These are phyloP conservation scores for Bujurquina vittata DNA, from an alignment of 2,113 vertebrate genomes.

Conservation along the genomic window DNA sequence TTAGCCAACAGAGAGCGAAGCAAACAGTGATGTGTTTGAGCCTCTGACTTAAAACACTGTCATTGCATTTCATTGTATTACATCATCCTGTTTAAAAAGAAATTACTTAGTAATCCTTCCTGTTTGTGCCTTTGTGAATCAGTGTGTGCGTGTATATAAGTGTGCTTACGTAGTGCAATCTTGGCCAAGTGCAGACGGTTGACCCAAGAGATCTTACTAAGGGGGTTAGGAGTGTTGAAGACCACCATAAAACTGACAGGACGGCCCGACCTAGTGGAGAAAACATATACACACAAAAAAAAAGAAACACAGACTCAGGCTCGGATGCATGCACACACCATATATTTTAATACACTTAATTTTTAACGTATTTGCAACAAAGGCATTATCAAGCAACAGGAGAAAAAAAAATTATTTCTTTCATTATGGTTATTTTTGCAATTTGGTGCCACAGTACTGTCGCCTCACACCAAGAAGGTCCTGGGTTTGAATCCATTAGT, in stretches of 20 bases:
- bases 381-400: background rate
- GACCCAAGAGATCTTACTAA: slow-evolving; percentile 98
- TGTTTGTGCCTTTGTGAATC: background rate
- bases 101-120: slow-evolving; percentile 28
- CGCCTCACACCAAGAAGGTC: too few relatives aligned
- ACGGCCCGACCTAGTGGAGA: slow-evolving; percentile 86
- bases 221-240: slow-evolving; percentile 93
- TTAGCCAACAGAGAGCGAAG: slow-evolving; percentile 20
- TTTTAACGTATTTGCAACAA: background rate
- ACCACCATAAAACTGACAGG: slow-evolving; percentile 96
- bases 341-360: background rate
- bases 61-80: slow-evolving; percentile 57
- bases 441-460: background rate
- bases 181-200: slow-evolving; percentile 94
- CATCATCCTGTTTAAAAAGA: slow-evolving; percentile 60
- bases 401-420: background rate
- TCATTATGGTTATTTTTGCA: background rate
- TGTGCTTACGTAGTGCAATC: slow-evolving; percentile 89
- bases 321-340: background rate
- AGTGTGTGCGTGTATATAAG: background rate
- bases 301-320: slow-evolving; percentile 29
- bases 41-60: slow-evolving; percentile 40
- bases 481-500: too few relatives aligned
- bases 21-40: slow-evolving; percentile 38
- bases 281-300: slow-evolving; percentile 10